A percentile compares a stretch with the other conserved stretches of the same genome.
Evolutionary conservation across 2,113 vertebrate genomes (phyloP).

Genomic region (Hippolais icterina): DNA sequence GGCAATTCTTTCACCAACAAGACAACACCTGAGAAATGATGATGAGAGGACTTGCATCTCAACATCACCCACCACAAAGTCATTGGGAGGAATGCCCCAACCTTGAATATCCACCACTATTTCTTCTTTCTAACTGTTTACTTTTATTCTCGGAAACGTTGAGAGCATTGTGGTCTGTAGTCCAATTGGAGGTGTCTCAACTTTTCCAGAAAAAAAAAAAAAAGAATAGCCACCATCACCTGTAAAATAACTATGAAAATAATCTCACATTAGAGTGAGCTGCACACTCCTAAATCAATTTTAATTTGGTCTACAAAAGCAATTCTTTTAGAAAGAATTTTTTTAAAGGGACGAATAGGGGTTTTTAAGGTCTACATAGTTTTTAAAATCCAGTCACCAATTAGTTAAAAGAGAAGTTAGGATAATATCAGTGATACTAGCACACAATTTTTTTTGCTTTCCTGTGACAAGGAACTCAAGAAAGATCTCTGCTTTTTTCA

Average conservation of each 20-base stretch:
- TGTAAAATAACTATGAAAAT: background rate
- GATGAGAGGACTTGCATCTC: background rate
- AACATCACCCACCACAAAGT: background rate
- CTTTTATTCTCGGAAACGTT: background rate
- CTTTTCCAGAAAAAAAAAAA: background rate
- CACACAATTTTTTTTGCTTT: background rate
- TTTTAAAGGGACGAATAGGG: accelerated
- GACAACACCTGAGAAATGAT: background rate
- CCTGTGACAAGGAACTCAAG: background rate
- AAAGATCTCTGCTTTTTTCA: background rate
- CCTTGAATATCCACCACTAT: background rate
- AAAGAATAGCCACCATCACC: background rate
- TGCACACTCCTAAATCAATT: background rate
- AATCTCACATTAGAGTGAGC: background rate
- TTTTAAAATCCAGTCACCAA: background rate
- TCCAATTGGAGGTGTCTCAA: background rate
- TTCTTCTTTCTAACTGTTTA: background rate
- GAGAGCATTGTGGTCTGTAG: background rate
- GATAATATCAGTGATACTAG: background rate
- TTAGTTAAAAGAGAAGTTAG: background rate
- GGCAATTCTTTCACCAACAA: background rate
- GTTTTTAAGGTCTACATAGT: background rate
- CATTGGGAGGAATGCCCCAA: background rate
- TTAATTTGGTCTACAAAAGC: background rate
- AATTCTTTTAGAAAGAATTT: background rate